A percentile compares a stretch with the other conserved stretches of the same genome.
Evolutionary conservation across 2,888 invertebrate genomes (phyloP).

Genomic region (Drosophila anomelani): DNA sequence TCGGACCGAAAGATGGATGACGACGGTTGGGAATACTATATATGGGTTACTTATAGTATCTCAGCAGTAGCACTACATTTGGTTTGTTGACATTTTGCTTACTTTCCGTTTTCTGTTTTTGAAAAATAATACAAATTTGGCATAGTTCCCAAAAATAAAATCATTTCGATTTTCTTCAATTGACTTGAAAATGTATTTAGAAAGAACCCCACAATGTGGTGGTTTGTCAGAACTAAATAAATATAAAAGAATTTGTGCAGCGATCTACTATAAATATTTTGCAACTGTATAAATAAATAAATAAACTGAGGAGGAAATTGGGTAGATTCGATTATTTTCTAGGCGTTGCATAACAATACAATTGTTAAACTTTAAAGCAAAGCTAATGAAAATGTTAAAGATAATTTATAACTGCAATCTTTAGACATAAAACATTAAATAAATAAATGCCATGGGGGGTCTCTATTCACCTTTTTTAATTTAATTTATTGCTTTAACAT

Average conservation of each 20-base stretch:
- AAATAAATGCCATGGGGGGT: neutral
- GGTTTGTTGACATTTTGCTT: conserved; percentile 16
- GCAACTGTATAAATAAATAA: conserved; percentile 8
- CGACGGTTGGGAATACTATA: neutral
- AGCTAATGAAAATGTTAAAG: neutral
- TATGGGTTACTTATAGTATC: neutral
- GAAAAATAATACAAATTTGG: conserved; percentile 27
- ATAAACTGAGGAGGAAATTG: neutral
- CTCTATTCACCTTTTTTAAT: neutral
- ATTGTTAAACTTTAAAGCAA: neutral
- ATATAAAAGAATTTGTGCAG: conserved; percentile 12
- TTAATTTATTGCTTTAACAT: neutral
- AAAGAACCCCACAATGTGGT: neutral
- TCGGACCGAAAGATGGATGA: conserved; percentile 28
- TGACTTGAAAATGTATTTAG: conserved; percentile 7
- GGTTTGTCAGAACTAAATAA: conserved; percentile 14
- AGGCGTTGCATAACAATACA: neutral
- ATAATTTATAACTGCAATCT: neutral
- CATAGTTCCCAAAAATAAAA: conserved; percentile 19
- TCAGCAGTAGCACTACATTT: conserved; percentile 5
- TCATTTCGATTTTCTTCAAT: conserved; percentile 12
- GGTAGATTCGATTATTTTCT: neutral
- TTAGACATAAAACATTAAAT: neutral
- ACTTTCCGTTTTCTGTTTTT: conserved; percentile 14
- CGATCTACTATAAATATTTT: conserved; percentile 7